phyloP scores from a whole-genome alignment of 2,888 invertebrate species.

The Cyclophora albipunctata region DNA sequence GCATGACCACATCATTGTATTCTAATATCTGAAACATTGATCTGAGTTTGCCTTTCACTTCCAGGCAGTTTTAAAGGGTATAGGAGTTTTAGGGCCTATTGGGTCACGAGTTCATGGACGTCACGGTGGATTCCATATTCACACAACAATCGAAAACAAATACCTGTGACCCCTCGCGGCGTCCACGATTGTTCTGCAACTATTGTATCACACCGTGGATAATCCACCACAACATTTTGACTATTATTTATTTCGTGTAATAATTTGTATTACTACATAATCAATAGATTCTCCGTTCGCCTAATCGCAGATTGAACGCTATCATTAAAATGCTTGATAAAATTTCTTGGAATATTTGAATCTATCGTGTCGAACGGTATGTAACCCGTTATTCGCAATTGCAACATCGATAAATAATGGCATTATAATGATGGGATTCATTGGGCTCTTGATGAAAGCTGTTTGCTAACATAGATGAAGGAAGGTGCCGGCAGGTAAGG shows the following conservation, averaged over 20 bases:
- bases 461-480: constrained; percentile 31
- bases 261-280: neutral
- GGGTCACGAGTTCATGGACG: constrained; percentile 45
- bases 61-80: constrained; percentile 50
- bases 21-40: constrained; percentile 41
- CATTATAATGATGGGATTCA: constrained; percentile 46
- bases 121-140: constrained; percentile 29
- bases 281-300: neutral
- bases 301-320: neutral
- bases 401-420: constrained; percentile 31
- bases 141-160: constrained; percentile 22
- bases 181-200: constrained; percentile 7
- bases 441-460: constrained; percentile 52
- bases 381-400: constrained; percentile 31
- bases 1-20: constrained; percentile 46
- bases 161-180: constrained; percentile 7
- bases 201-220: constrained; percentile 1
- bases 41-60: constrained; percentile 64
- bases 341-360: constrained; percentile 16
- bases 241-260: neutral
- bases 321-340: constrained; percentile 8
- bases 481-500: constrained; percentile 37
- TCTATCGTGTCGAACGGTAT: constrained; percentile 16
- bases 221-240: neutral
- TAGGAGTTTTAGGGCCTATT: constrained; percentile 41